A percentile compares a stretch with the other conserved stretches of the same genome.
Evolutionary conservation across 2,113 vertebrate species (phyloP).

Genomic region (Nycticryphes semicollaris): DNA sequence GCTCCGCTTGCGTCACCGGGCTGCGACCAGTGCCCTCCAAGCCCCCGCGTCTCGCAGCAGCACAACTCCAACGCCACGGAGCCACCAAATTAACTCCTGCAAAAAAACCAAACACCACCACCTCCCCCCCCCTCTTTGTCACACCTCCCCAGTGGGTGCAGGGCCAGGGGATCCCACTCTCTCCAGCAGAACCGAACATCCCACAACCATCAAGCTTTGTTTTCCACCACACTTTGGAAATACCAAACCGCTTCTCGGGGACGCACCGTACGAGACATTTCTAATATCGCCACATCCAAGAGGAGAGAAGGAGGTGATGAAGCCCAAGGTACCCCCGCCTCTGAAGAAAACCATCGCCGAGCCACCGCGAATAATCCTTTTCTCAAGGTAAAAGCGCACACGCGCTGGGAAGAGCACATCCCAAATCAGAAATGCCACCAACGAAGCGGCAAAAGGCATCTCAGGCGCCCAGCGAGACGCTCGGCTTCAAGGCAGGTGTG

Average conservation of each 20-base stretch:
- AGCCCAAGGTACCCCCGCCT: not conserved
- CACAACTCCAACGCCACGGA: rapidly evolving
- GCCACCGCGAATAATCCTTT: not conserved
- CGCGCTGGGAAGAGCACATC: rapidly evolving
- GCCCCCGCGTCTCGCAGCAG: rapidly evolving
- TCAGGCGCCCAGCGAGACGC: rapidly evolving
- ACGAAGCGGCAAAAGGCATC: rapidly evolving
- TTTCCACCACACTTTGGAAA: not conserved
- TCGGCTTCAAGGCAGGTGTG: rapidly evolving
- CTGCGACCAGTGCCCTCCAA: not conserved
- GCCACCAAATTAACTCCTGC: not conserved
- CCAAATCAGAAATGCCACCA: rapidly evolving
- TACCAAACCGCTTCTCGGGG: rapidly evolving
- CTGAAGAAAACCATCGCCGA: not conserved
- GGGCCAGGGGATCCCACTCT: rapidly evolving
- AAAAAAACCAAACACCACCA: rapidly evolving
- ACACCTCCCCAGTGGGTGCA: rapidly evolving
- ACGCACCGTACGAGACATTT: rapidly evolving
- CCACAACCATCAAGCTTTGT: rapidly evolving
- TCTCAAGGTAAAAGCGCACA: not conserved
- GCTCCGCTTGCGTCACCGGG: rapidly evolving
- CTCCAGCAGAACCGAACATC: rapidly evolving
- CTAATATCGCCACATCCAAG: rapidly evolving
- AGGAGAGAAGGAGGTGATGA: not conserved
- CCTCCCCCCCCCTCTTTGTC: too few relatives aligned